These are phyloP conservation scores for Nothoprocta perdicaria DNA, from an alignment of 2,113 vertebrate species.

Conservation along the genomic window DNA sequence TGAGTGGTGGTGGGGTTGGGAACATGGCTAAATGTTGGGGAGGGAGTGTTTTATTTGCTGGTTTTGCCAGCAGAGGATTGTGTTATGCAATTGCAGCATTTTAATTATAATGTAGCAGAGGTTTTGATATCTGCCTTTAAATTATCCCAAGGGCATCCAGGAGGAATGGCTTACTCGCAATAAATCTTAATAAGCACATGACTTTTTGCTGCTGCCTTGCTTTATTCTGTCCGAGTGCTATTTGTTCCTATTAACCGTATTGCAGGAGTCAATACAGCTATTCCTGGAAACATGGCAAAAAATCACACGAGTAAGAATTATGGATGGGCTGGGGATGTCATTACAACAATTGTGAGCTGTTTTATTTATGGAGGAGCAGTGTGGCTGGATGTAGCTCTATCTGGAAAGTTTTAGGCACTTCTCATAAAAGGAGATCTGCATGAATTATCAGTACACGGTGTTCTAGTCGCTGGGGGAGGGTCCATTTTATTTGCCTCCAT, in stretches of 20 bases:
- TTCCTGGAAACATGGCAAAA: conserved; percentile 7
- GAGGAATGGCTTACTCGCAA: conserved; percentile 56
- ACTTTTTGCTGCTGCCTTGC: conserved; percentile 4
- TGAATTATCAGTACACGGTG: conserved; percentile 64
- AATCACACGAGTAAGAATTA: conserved; percentile 1
- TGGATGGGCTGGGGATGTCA: conserved; percentile 59
- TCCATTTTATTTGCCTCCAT: no score
- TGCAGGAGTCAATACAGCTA: conserved; percentile 17
- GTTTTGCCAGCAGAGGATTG: conserved; percentile 22
- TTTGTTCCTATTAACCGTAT: conserved; percentile 19
- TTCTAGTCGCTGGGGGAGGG: conserved; percentile 50
- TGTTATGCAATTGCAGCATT: conserved; percentile 16
- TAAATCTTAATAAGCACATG: conserved; percentile 62
- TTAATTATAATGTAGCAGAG: conserved; percentile 23
- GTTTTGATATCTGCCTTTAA: conserved; percentile 57
- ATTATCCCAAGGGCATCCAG: conserved; percentile 42
- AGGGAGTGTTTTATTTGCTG: not conserved
- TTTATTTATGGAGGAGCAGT: conserved; percentile 55
- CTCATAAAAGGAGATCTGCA: conserved; percentile 71
- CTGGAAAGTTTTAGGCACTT: conserved; percentile 76
- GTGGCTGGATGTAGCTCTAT: conserved; percentile 72
- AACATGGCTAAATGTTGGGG: not conserved
- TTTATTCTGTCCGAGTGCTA: not conserved
- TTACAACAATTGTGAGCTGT: conserved; percentile 69
- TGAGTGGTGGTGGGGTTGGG: not conserved